A percentile compares a stretch with the other conserved stretches of the same genome.
Conservation (phyloP, 2,113 vertebrate genomes). For the Fregetta grallaria region DNA sequence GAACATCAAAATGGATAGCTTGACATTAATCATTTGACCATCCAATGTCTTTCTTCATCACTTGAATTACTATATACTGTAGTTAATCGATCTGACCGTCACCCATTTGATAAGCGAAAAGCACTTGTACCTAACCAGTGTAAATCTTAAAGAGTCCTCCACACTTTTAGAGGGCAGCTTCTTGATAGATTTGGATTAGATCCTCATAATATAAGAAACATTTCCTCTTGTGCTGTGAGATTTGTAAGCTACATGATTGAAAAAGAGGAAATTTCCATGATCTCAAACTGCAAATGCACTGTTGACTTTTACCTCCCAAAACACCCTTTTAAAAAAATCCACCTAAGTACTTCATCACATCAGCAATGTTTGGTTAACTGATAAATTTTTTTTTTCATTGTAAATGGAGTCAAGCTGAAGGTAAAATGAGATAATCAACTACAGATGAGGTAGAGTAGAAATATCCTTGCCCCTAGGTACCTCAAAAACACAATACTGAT, state of each 20-base stretch:
- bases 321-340: conserved; percentile 14
- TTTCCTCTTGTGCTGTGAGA: not conserved
- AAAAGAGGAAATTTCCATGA: not conserved
- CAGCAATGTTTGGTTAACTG: conserved; percentile 12
- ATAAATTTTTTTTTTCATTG: not conserved
- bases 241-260: not conserved
- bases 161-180: not conserved
- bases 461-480: conserved; percentile 15
- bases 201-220: not conserved
- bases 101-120: conserved; percentile 22
- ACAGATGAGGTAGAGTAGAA: conserved; percentile 37
- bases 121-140: not conserved
- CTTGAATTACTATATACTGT: conserved; percentile 40
- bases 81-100: conserved; percentile 45
- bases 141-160: conserved; percentile 13
- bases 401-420: conserved; percentile 44
- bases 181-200: not conserved
- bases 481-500: conserved; percentile 14
- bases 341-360: conserved; percentile 25
- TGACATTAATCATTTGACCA: conserved; percentile 41
- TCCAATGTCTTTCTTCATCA: conserved; percentile 56
- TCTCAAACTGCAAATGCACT: not conserved
- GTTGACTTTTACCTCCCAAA: not conserved
- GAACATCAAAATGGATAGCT: conserved; percentile 20
- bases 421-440: conserved; percentile 50